Conservation (phyloP, 2,113 vertebrate genomes). For the Hippocampus comes region DNA sequence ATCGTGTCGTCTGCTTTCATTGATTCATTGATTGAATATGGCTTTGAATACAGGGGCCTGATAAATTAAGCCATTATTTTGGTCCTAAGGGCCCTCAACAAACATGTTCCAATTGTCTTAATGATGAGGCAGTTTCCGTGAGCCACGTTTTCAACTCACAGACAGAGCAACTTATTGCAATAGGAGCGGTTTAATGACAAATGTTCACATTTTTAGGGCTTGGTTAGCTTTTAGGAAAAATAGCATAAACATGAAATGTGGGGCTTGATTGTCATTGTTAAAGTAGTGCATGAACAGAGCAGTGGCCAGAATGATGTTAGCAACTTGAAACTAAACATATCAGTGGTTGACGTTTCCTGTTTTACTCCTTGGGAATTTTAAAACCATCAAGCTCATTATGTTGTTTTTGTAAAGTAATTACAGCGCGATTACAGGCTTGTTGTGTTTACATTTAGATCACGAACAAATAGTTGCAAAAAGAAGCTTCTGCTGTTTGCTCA, state of each 20-base stretch:
- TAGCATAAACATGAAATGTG: background rate
- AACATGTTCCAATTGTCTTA: slow-evolving; percentile 14
- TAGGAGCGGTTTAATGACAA: background rate
- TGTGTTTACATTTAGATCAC: slow-evolving; percentile 12
- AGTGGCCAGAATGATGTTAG: background rate
- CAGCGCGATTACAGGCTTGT: background rate
- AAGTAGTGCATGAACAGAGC: background rate
- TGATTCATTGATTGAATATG: background rate
- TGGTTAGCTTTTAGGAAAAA: background rate
- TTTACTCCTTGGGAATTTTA: background rate
- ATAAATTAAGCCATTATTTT: slow-evolving; percentile 12
- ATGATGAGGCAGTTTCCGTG: slow-evolving; percentile 27
- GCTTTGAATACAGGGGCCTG: background rate
- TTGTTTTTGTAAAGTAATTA: background rate
- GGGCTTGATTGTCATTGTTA: background rate
- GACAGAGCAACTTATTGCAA: background rate
- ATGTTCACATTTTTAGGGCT: background rate
- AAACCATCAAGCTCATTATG: background rate
- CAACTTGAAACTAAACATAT: background rate
- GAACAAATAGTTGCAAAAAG: background rate
- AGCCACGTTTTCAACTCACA: background rate
- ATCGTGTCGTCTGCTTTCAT: background rate
- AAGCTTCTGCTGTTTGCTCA: background rate
- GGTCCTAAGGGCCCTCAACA: background rate
- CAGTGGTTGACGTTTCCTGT: background rate